Percentiles rank a stretch among this genome's conserved stretches.
Evolutionary conservation across 1,140 invertebrate genomes (phyloP).

Genomic region (Limonius californicus): DNA sequence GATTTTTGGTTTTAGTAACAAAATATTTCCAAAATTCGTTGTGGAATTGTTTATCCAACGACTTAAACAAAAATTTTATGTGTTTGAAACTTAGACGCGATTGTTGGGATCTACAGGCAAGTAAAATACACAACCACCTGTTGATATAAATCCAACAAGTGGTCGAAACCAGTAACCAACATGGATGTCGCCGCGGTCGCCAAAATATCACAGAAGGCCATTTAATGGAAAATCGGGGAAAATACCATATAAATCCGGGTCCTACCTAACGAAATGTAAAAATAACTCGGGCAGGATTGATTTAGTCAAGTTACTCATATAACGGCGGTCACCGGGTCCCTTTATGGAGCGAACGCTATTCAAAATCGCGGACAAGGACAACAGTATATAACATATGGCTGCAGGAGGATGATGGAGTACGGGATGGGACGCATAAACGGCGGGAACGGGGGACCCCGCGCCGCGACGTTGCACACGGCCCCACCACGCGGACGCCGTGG

Average conservation of each 20-base stretch:
- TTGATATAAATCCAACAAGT: conserved; percentile 38
- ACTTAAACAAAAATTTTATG: too few relatives aligned
- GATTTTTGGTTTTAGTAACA: too few relatives aligned
- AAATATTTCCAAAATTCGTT: too few relatives aligned
- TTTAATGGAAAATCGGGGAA: neutral
- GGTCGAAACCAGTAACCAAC: conserved; percentile 22
- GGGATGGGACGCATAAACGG: neutral
- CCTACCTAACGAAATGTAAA: conserved; percentile 16
- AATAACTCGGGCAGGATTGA: conserved; percentile 24
- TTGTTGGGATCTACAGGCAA: neutral
- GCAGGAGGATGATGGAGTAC: neutral
- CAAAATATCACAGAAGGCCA: neutral
- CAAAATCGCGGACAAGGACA: conserved; percentile 26
- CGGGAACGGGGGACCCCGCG: conserved; percentile 14
- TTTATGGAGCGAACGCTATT: conserved; percentile 33
- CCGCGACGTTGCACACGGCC: conserved; percentile 28
- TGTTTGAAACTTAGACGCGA: too few relatives aligned
- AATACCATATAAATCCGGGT: neutral
- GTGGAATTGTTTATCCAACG: conserved; percentile 19
- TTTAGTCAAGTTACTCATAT: conserved; percentile 30
- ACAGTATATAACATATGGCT: neutral
- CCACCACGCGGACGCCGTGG: neutral
- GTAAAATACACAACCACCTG: conserved; percentile 30
- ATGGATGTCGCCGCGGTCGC: neutral
- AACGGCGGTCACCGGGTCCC: conserved; percentile 21